These are phyloP conservation scores for Lampropteryx suffumata DNA, from an alignment of 2,888 invertebrate species.

Conservation along the genomic window DNA sequence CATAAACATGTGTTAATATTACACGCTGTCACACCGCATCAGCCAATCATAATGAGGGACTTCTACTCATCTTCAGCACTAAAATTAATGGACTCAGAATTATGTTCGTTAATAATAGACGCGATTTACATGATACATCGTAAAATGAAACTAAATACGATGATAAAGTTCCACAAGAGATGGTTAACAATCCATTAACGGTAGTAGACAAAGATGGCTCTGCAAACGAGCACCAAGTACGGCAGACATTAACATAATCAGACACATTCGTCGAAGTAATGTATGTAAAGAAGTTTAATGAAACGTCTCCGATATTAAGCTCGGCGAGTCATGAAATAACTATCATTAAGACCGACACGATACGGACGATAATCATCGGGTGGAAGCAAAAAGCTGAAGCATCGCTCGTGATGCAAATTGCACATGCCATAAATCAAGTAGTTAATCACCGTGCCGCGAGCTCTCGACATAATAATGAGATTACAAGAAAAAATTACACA, in stretches of 20 bases:
- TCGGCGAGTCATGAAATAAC: conserved; percentile 79
- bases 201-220: conserved; percentile 60
- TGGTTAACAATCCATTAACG: conserved; percentile 68
- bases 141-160: conserved; percentile 33
- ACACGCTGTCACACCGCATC: conserved; percentile 26
- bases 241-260: conserved; percentile 75
- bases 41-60: conserved; percentile 27
- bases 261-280: conserved; percentile 77
- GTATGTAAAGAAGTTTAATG: conserved; percentile 78
- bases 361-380: conserved; percentile 80
- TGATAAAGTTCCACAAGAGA: conserved; percentile 45
- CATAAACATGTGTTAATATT: conserved; percentile 39
- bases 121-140: conserved; percentile 17
- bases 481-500: conserved; percentile 75
- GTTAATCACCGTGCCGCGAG: conserved; percentile 74
- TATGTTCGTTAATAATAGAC: conserved; percentile 1
- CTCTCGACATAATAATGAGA: conserved; percentile 74
- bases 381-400: conserved; percentile 76
- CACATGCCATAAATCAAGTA: conserved; percentile 79
- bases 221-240: conserved; percentile 59
- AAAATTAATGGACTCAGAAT: conserved; percentile 14
- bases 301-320: conserved; percentile 75
- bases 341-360: conserved; percentile 80
- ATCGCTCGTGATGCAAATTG: conserved; percentile 78
- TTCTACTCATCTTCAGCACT: neutral